phyloP scores from a whole-genome alignment of 2,888 invertebrate species.

The Thumatha senex region DNA sequence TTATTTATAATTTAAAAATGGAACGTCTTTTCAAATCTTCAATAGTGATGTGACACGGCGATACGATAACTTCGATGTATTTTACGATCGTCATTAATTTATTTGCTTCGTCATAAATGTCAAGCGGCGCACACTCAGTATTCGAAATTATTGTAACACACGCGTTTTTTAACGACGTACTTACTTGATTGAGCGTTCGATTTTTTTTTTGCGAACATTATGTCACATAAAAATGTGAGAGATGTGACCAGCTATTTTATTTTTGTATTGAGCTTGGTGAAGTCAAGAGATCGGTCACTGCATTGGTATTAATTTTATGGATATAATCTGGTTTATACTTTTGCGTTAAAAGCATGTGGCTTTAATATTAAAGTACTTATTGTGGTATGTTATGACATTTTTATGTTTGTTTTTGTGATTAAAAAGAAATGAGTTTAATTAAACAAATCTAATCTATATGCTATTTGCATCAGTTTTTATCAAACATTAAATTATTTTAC shows the following conservation, averaged over 20 bases:
- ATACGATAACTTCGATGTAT: constrained; percentile 58
- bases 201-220: constrained; percentile 11
- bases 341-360: neutral
- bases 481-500: too few species aligned
- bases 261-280: constrained; percentile 5
- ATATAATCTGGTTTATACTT: constrained; percentile 11
- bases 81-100: constrained; percentile 77
- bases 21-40: constrained; percentile 25
- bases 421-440: neutral
- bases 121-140: constrained; percentile 54
- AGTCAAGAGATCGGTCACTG: constrained; percentile 11
- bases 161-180: constrained; percentile 70
- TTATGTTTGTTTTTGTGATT: too few species aligned
- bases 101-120: constrained; percentile 77
- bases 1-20: constrained; percentile 34
- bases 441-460: too few species aligned
- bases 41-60: constrained; percentile 73
- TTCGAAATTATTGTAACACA: constrained; percentile 66
- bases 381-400: neutral
- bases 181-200: constrained; percentile 58
- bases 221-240: constrained; percentile 16
- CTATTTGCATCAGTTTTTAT: too few species aligned
- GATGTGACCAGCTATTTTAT: constrained; percentile 3
- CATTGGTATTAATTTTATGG: constrained; percentile 12
- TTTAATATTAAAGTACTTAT: neutral